Evolutionary conservation across 1,140 invertebrate species (phyloP).

Genomic region (Papilio polyxenes): DNA sequence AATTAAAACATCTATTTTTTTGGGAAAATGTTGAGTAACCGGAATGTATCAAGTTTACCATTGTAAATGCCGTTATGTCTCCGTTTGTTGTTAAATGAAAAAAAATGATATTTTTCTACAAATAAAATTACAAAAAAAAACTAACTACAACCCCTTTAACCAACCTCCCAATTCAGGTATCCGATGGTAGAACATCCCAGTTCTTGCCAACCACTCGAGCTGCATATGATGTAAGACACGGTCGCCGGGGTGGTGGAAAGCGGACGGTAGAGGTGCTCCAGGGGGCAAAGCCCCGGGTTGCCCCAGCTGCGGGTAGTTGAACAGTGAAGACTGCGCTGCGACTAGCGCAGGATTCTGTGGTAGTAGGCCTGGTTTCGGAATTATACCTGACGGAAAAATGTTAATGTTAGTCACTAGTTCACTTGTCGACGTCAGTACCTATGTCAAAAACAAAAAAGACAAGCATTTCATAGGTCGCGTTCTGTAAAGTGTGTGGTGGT

Average conservation of each 20-base stretch:
- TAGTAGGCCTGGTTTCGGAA: slow-evolving; percentile 76
- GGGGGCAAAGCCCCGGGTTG: slow-evolving; percentile 51
- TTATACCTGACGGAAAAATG: slow-evolving; percentile 62
- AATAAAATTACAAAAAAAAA: too few species aligned
- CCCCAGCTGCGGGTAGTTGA: slow-evolving; percentile 68
- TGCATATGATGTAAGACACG: slow-evolving; percentile 88
- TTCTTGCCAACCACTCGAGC: slow-evolving; percentile 91
- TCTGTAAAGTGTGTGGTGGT: too few species aligned
- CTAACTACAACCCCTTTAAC: too few species aligned
- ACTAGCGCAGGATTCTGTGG: slow-evolving; percentile 71
- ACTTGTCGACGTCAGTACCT: background rate
- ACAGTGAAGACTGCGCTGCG: slow-evolving; percentile 67
- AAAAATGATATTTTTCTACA: too few species aligned
- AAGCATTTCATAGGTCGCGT: too few species aligned
- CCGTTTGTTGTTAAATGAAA: too few species aligned
- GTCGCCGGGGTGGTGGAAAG: slow-evolving; percentile 75
- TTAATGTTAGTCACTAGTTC: background rate
- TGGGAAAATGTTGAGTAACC: background rate
- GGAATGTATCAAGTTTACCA: background rate
- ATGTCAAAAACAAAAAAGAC: too few species aligned
- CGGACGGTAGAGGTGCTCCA: slow-evolving; percentile 62
- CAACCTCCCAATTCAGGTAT: slow-evolving; percentile 86
- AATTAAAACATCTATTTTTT: background rate
- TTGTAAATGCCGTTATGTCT: background rate
- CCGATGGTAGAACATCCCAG: slow-evolving; percentile 91